Conservation (phyloP, 2,797 vertebrate genomes). For the Rhyacichthys aspro region DNA sequence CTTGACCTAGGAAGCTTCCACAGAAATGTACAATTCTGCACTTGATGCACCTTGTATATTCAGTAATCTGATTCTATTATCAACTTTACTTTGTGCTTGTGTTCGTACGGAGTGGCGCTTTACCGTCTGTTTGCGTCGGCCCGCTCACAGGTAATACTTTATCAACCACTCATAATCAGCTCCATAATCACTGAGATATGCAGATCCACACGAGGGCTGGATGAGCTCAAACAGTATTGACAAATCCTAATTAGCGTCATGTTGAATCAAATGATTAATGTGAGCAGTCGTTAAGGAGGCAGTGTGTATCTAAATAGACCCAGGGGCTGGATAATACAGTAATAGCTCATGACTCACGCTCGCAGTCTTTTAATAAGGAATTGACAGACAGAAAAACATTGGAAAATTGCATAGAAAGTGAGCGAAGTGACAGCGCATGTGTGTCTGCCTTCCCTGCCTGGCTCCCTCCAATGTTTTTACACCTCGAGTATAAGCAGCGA, state of each 20-base stretch:
- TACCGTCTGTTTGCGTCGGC: slow-evolving; percentile 31
- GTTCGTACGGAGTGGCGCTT: slow-evolving; percentile 23
- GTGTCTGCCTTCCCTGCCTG: slow-evolving; percentile 46
- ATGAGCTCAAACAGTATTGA: slow-evolving; percentile 78
- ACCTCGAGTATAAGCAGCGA: slow-evolving; percentile 73
- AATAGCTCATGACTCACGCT: slow-evolving; percentile 75
- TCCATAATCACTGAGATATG: slow-evolving; percentile 65
- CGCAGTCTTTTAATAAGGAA: slow-evolving; percentile 62
- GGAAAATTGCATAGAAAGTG: slow-evolving; percentile 16
- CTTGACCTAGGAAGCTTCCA: too few relatives aligned
- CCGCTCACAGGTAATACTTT: slow-evolving; percentile 55
- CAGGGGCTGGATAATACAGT: slow-evolving; percentile 75
- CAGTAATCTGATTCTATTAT: neutral
- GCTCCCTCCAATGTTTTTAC: slow-evolving; percentile 62
- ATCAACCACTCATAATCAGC: slow-evolving; percentile 45
- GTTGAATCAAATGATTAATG: slow-evolving; percentile 77
- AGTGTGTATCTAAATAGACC: slow-evolving; percentile 76
- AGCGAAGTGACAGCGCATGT: slow-evolving; percentile 44
- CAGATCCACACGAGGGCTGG: slow-evolving; percentile 65
- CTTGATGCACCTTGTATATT: neutral
- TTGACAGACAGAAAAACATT: slow-evolving; percentile 36
- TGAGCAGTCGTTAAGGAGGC: slow-evolving; percentile 73
- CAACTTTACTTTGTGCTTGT: neutral
- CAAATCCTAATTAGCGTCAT: slow-evolving; percentile 78
- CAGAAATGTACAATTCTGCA: neutral